phyloP scores from a whole-genome alignment of 2,113 vertebrate species.

The Hystrix cristata region DNA sequence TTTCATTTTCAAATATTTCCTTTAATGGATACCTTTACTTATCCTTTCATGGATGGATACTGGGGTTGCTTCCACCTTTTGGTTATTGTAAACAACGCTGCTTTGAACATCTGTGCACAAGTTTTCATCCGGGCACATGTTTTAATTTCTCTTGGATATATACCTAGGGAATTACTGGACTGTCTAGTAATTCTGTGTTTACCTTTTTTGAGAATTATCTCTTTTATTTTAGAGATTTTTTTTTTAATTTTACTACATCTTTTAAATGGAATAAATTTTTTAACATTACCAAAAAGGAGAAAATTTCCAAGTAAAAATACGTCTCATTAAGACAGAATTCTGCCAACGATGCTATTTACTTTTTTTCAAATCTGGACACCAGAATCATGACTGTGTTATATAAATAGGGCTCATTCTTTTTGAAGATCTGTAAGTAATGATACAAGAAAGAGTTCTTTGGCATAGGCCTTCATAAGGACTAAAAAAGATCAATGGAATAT shows the following conservation, averaged over 20 bases:
- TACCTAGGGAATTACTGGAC: neutral
- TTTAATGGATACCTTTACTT: neutral
- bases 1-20: neutral
- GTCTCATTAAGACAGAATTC: neutral
- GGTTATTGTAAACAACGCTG: neutral
- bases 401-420: neutral
- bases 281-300: neutral
- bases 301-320: conserved; percentile 28
- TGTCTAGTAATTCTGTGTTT: neutral
- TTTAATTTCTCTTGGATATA: neutral
- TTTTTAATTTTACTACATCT: neutral
- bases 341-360: neutral
- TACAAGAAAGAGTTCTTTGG: neutral
- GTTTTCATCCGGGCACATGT: neutral
- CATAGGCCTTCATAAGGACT: neutral
- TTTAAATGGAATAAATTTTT: neutral
- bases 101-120: neutral
- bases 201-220: conserved; percentile 4
- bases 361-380: neutral
- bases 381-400: neutral
- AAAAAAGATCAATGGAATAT: neutral
- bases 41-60: neutral
- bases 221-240: neutral
- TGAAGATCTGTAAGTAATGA: neutral
- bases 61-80: neutral